Conservation (phyloP, 2,113 vertebrate genomes). For the Propithecus coquereli region DNA sequence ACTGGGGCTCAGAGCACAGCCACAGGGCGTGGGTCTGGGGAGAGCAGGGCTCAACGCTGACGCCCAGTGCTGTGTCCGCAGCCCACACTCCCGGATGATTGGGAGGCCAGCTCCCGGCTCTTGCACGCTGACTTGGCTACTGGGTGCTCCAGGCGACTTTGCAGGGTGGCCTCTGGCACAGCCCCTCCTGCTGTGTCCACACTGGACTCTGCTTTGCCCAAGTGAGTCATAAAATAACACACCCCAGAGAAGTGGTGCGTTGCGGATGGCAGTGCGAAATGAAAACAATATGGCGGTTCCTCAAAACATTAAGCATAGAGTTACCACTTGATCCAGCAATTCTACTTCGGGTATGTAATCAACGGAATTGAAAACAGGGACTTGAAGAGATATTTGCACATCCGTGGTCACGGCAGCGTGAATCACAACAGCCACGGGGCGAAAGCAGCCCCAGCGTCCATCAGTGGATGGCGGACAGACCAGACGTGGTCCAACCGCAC, state of each 20-base stretch:
- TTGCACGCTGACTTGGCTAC: rapidly evolving
- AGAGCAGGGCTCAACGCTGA: rapidly evolving
- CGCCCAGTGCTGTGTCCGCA: rapidly evolving
- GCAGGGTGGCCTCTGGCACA: rapidly evolving
- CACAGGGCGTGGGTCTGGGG: rapidly evolving
- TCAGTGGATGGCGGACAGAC: rapidly evolving
- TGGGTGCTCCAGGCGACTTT: rapidly evolving
- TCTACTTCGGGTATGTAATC: rapidly evolving
- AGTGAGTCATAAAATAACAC: rapidly evolving
- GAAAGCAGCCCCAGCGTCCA: rapidly evolving
- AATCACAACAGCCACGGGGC: rapidly evolving
- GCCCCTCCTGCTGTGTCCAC: rapidly evolving
- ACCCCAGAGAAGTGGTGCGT: rapidly evolving
- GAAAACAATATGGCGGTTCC: rapidly evolving
- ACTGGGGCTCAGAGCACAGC: rapidly evolving
- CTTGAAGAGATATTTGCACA: rapidly evolving
- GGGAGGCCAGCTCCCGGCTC: rapidly evolving
- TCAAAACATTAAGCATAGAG: background rate
- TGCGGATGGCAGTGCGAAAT: rapidly evolving
- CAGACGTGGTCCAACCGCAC: rapidly evolving
- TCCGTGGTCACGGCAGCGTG: rapidly evolving
- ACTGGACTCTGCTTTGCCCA: background rate
- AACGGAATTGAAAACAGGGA: background rate
- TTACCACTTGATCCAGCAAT: rapidly evolving
- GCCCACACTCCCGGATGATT: rapidly evolving